These are phyloP conservation scores for Danio jaintianensis DNA, from an alignment of 2,797 vertebrate genomes.

Conservation along the genomic window DNA sequence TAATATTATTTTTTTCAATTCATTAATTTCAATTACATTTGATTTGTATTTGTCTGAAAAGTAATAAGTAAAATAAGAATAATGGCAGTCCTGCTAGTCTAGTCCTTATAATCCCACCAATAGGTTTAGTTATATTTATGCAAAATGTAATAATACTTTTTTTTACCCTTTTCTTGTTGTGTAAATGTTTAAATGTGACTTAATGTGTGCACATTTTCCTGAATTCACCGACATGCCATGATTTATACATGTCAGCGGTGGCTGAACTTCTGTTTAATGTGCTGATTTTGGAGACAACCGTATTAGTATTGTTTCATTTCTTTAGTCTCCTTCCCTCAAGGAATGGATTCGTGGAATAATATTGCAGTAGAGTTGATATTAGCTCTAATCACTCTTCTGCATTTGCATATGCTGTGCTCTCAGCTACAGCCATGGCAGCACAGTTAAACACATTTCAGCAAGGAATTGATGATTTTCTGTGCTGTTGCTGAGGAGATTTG, in stretches of 20 bases:
- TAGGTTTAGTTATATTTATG: background rate
- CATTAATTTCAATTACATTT: no score
- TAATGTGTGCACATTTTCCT: background rate
- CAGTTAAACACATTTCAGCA: constrained; percentile 73
- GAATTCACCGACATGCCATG: background rate
- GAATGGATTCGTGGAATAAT: constrained; percentile 62
- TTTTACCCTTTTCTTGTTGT: background rate
- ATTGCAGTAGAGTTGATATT: constrained; percentile 65
- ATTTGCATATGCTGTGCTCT: constrained; percentile 80
- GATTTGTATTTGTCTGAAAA: background rate
- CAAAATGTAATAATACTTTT: background rate
- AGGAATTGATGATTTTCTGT: background rate
- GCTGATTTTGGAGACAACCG: constrained; percentile 54
- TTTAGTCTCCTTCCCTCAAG: constrained; percentile 54
- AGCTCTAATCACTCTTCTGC: constrained; percentile 66
- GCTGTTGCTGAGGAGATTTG: background rate
- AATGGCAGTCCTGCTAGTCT: no score
- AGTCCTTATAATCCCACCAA: background rate
- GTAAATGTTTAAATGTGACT: background rate
- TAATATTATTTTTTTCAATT: no score
- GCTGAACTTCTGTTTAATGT: constrained; percentile 19
- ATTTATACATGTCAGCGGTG: background rate
- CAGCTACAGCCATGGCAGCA: constrained; percentile 74
- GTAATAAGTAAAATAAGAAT: background rate
- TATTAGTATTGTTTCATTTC: constrained; percentile 58